Percentiles rank a stretch among this genome's conserved stretches.
phyloP scores from a whole-genome alignment of 2,113 vertebrate genomes.

The Struthidea cinerea region DNA sequence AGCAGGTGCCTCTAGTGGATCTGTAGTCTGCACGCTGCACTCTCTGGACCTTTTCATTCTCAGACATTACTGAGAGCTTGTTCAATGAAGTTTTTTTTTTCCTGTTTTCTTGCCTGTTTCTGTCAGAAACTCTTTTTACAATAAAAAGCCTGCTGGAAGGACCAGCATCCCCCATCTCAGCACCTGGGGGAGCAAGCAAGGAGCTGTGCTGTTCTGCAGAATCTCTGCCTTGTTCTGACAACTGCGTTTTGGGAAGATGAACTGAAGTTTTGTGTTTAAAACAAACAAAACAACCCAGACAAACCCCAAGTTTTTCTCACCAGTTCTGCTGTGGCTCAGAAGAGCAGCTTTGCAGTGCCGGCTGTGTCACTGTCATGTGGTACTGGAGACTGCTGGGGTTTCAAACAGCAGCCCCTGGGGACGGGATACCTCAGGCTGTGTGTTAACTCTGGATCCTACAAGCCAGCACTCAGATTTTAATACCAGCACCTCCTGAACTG shows the following conservation, averaged over 20 bases:
- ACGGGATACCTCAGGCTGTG: neutral
- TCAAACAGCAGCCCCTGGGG: neutral
- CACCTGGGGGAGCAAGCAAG: neutral
- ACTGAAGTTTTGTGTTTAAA: neutral
- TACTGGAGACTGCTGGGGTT: neutral
- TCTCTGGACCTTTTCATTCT: neutral
- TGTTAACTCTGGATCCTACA: neutral
- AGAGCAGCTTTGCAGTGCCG: neutral
- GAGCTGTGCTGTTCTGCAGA: neutral
- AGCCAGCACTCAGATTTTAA: neutral
- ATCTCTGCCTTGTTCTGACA: neutral
- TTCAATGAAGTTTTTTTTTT: neutral
- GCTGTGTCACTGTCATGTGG: neutral
- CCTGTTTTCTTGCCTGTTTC: neutral
- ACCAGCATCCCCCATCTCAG: fast-evolving
- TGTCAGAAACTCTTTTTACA: neutral
- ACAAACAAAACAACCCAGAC: neutral
- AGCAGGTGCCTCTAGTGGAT: neutral
- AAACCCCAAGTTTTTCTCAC: neutral
- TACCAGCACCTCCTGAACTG: neutral
- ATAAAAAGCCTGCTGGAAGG: neutral
- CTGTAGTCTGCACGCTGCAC: fast-evolving
- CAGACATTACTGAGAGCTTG: neutral
- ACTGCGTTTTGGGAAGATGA: neutral
- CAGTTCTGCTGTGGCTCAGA: neutral